phyloP scores from a whole-genome alignment of 2,888 invertebrate species.

The Drosophila yooni region DNA sequence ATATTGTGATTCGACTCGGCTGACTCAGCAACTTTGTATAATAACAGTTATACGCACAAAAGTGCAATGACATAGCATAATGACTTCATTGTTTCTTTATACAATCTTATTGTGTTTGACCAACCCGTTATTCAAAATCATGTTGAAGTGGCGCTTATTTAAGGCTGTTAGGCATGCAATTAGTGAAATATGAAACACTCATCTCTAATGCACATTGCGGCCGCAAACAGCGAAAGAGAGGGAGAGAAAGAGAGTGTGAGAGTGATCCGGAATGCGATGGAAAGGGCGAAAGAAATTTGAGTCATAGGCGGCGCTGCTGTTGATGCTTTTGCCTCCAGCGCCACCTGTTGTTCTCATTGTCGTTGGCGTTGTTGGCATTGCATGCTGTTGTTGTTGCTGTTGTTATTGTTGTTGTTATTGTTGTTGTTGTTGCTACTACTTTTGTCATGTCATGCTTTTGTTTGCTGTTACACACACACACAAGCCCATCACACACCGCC shows the following conservation, averaged over 20 bases:
- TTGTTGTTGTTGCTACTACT: conserved; percentile 12
- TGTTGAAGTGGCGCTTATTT: not conserved
- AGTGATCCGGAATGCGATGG: not conserved
- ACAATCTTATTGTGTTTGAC: not conserved
- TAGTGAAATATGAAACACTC: conserved; percentile 1
- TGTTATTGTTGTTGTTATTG: conserved; percentile 5
- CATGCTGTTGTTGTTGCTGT: conserved; percentile 23
- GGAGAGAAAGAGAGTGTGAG: not conserved
- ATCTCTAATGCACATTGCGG: conserved; percentile 18
- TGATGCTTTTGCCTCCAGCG: conserved; percentile 2
- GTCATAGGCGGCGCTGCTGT: conserved; percentile 16
- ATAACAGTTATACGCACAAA: not conserved
- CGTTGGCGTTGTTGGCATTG: conserved; percentile 3
- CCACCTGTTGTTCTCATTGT: conserved; percentile 24
- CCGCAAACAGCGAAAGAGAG: not conserved
- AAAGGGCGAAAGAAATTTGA: conserved; percentile 10
- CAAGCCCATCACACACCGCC: not conserved
- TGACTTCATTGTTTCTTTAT: not conserved
- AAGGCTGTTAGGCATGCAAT: not conserved
- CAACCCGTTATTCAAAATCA: not conserved
- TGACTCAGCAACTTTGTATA: not conserved
- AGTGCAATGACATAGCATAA: not conserved
- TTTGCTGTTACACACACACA: conserved; percentile 5
- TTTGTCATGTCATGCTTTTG: conserved; percentile 17
- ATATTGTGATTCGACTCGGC: not conserved